Percentiles rank a stretch among this genome's conserved stretches.
Conservation (phyloP, 2,888 invertebrate species). For the Phlogophora meticulosa region DNA sequence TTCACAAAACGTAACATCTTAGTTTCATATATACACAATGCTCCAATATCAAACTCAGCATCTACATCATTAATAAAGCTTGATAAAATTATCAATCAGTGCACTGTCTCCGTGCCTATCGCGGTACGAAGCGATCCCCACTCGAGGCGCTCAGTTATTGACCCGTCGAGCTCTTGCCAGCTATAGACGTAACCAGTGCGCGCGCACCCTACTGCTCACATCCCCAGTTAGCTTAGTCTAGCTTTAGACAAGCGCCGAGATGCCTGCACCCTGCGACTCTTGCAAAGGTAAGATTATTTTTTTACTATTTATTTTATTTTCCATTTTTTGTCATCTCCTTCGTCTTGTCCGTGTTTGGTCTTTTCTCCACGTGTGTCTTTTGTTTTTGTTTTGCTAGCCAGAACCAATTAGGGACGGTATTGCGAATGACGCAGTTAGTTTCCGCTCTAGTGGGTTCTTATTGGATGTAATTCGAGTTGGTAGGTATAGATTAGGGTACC, state of each 20-base stretch:
- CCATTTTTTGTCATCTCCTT: background rate
- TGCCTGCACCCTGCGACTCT: conserved; percentile 88
- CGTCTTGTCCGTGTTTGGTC: background rate
- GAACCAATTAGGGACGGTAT: conserved; percentile 2
- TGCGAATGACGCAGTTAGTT: conserved; percentile 50
- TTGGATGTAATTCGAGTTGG: conserved; percentile 23
- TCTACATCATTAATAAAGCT: conserved; percentile 15
- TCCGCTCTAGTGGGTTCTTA: conserved; percentile 18
- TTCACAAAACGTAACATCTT: background rate
- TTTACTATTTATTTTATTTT: background rate
- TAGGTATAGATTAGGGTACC: background rate
- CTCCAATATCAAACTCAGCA: conserved; percentile 16
- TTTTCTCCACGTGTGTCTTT: conserved; percentile 46
- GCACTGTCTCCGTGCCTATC: conserved; percentile 55
- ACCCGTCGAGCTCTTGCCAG: conserved; percentile 75
- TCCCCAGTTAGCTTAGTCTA: conserved; percentile 69
- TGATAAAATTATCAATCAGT: conserved; percentile 32
- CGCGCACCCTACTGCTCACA: conserved; percentile 74
- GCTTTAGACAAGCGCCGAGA: conserved; percentile 69
- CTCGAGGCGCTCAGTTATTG: conserved; percentile 87
- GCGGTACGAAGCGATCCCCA: conserved; percentile 77
- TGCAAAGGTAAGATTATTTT: conserved; percentile 81
- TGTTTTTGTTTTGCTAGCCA: conserved; percentile 50
- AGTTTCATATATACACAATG: background rate
- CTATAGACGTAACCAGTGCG: conserved; percentile 73